Conservation (phyloP, 2,888 invertebrate species). For the Tinea trinotella region DNA sequence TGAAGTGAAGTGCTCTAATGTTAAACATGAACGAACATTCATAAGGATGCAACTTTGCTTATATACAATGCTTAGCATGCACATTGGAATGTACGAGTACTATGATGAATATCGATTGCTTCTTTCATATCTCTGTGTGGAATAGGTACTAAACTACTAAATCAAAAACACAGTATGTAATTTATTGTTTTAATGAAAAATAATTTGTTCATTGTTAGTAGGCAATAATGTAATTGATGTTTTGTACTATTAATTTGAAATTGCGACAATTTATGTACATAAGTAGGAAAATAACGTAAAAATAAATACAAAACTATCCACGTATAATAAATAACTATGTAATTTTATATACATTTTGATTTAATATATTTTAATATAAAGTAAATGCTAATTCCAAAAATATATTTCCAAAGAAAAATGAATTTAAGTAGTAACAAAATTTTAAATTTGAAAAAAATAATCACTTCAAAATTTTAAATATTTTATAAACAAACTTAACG, state of each 20-base stretch:
- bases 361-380: neutral
- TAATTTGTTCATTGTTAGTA: conserved; percentile 52
- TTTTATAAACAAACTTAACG: no score
- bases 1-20: conserved; percentile 57
- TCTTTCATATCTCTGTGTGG: conserved; percentile 22
- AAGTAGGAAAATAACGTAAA: neutral
- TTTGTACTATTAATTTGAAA: conserved; percentile 7
- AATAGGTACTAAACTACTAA: conserved; percentile 67
- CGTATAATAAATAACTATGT: neutral
- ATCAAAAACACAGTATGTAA: conserved; percentile 64
- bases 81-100: conserved; percentile 29
- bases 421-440: no score
- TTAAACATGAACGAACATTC: neutral
- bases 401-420: no score
- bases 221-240: conserved; percentile 28
- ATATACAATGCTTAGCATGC: conserved; percentile 67
- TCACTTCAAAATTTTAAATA: no score
- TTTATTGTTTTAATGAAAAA: conserved; percentile 67
- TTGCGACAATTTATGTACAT: neutral
- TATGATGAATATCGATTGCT: neutral
- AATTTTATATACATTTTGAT: neutral
- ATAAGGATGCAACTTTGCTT: conserved; percentile 26
- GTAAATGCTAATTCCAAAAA: neutral
- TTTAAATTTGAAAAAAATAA: no score
- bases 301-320: neutral